These are phyloP conservation scores for Rynchops niger DNA, from an alignment of 2,113 vertebrate genomes.

Conservation along the genomic window DNA sequence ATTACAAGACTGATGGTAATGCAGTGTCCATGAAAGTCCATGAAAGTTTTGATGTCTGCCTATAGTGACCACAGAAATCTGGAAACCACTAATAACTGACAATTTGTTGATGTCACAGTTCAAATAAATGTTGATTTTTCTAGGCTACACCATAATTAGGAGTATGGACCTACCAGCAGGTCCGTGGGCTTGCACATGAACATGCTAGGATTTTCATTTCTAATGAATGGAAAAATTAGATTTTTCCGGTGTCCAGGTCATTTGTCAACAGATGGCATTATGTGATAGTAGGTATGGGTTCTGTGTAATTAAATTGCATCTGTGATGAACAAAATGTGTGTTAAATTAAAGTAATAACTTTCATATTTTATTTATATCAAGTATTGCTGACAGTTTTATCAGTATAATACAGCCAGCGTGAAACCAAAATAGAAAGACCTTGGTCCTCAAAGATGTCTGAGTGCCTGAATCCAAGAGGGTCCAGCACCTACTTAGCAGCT, in stretches of 20 bases:
- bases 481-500: background rate
- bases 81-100: background rate
- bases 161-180: background rate
- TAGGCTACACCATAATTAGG: background rate
- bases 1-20: background rate
- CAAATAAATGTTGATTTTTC: background rate
- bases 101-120: background rate
- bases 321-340: background rate
- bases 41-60: background rate
- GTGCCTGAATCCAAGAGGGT: background rate
- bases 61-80: background rate
- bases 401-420: background rate
- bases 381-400: background rate
- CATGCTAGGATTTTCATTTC: background rate
- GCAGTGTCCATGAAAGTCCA: background rate
- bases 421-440: background rate
- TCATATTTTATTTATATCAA: background rate
- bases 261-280: background rate
- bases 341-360: background rate
- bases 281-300: background rate
- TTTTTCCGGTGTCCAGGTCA: background rate
- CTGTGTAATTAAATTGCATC: background rate
- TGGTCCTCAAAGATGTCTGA: background rate
- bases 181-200: background rate
- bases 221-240: background rate